A percentile compares a stretch with the other conserved stretches of the same genome.
These are phyloP conservation scores for Anas georgica DNA, from an alignment of 2,797 vertebrate genomes.

Conservation along the genomic window DNA sequence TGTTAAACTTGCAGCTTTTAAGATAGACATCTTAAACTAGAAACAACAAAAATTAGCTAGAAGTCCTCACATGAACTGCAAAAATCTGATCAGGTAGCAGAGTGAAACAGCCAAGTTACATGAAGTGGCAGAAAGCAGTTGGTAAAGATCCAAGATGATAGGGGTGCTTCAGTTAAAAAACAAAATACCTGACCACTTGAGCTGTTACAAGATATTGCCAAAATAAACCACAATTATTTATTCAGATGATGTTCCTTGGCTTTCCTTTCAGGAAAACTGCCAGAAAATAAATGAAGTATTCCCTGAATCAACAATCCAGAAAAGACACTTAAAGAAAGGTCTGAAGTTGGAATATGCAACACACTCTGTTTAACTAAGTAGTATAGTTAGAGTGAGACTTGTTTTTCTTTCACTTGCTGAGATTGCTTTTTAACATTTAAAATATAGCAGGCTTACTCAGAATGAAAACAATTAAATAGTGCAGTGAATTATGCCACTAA, in stretches of 20 bases:
- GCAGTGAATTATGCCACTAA: background rate
- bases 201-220: slow-evolving; percentile 40
- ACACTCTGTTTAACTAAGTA: background rate
- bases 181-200: slow-evolving; percentile 45
- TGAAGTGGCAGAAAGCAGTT: background rate
- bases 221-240: slow-evolving; percentile 66
- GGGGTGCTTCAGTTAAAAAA: background rate
- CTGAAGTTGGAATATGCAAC: slow-evolving; percentile 23
- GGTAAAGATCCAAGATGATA: background rate
- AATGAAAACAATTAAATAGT: background rate
- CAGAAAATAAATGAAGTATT: slow-evolving; percentile 58
- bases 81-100: background rate
- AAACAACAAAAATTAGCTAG: background rate
- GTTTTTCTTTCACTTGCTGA: background rate
- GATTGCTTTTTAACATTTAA: background rate
- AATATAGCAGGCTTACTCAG: background rate
- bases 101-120: background rate
- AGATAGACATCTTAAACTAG: background rate
- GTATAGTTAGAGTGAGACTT: background rate
- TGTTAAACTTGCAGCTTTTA: background rate
- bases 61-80: background rate
- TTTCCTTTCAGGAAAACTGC: slow-evolving; percentile 48
- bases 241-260: slow-evolving; percentile 59
- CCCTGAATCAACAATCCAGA: slow-evolving; percentile 27
- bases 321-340: slow-evolving; percentile 14